Base-by-base conservation (phyloP, 2,888 invertebrate species). In the Rotaria socialis region DNA sequence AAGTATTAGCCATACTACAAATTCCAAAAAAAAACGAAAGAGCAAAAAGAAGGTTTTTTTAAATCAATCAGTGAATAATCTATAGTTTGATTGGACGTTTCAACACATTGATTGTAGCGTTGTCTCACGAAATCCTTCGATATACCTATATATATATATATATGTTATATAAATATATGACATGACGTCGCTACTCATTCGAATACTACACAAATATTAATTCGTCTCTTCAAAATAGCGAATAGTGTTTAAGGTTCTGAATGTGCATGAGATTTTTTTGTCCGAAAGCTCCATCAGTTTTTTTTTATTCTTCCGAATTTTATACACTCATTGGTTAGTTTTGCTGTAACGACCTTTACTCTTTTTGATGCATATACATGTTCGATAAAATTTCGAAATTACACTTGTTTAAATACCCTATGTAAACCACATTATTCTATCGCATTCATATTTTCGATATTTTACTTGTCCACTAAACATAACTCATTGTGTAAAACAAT, bases 1-100 rank as follows among this genome's bases (percentile, higher is more conserved):
- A 87, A 47, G 67, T 35, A 35, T 67, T 35, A 67, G 67, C 67
- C 67, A 67, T 67, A 19, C 7, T 41, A 35, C 16, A 27, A 67
- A 67, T 6, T 67, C 6, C 16, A 35, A 67, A 16, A 67, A 35
- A 35, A 19, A 16, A 41, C 35, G 19, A 35, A 67, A 35, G 16
- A 67, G 27, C 6, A 41, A 67, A 60, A 60, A 60, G 27, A 4
- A 5, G 3, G 14, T 16, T 67, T 35, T 67, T 41, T 16, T 67
- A 14, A 19, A 41, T 67, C 67, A 67, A 35, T 19, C 3, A 27
- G 19, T 6, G 24, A 67, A 16, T 10, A 67, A 35, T 24, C n/a
- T 0, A 35, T 35, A 16, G 35, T 41, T 14, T 35, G 6, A 67
- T 67, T 67, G 67, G 67, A 52, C 14, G 16, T 1, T 67, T 35